Conservation (phyloP, 2,113 vertebrate species). For the Semicossyphus pulcher region DNA sequence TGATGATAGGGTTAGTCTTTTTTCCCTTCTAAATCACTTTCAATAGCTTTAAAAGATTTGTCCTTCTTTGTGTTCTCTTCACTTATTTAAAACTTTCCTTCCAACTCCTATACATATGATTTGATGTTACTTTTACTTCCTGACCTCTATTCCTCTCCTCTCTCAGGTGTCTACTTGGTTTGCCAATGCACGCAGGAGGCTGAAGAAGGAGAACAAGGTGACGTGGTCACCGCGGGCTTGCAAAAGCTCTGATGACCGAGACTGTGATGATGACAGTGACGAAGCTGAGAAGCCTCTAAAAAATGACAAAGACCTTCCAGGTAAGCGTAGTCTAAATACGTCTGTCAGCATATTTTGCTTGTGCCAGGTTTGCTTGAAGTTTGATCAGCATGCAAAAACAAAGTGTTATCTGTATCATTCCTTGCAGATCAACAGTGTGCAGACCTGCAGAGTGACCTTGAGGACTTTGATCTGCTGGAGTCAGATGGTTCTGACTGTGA, state of each 20-base stretch:
- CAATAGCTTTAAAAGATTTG: neutral
- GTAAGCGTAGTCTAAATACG: slow-evolving; percentile 72
- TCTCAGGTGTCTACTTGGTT: slow-evolving; percentile 91
- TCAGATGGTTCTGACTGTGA: slow-evolving; percentile 90
- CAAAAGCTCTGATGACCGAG: slow-evolving; percentile 91
- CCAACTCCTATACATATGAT: neutral
- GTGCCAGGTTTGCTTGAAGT: neutral
- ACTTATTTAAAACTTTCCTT: neutral
- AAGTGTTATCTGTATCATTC: neutral
- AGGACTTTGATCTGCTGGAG: slow-evolving; percentile 91
- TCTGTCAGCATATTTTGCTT: neutral
- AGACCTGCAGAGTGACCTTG: slow-evolving; percentile 91
- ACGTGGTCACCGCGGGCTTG: slow-evolving; percentile 92
- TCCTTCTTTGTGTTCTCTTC: too few species aligned
- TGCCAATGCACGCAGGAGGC: slow-evolving; percentile 91
- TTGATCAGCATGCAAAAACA: neutral
- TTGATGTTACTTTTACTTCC: neutral
- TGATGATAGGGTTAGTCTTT: neutral
- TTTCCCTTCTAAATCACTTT: neutral
- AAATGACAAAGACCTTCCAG: slow-evolving; percentile 81
- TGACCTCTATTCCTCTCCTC: neutral
- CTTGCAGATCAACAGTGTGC: slow-evolving; percentile 66
- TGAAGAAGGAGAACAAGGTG: slow-evolving; percentile 95
- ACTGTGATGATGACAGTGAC: slow-evolving; percentile 87
- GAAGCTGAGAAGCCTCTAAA: slow-evolving; percentile 84